phyloP scores from a whole-genome alignment of 2,113 vertebrate species.

The Phainopepla nitens region DNA sequence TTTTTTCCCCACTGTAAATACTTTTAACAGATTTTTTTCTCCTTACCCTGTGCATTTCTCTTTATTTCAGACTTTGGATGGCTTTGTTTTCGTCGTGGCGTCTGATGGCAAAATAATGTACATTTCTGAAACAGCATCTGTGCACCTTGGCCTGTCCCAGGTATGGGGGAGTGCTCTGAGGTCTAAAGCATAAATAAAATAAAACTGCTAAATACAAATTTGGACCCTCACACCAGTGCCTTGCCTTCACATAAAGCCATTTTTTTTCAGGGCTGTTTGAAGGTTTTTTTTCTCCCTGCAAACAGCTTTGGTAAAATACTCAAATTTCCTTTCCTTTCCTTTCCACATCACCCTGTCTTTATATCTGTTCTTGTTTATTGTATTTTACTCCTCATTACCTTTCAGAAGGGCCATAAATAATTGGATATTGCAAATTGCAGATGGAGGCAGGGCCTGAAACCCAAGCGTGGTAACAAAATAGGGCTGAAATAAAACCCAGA shows the following conservation, averaged over 20 bases:
- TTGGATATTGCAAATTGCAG: neutral
- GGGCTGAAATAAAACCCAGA: neutral
- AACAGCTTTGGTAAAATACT: neutral
- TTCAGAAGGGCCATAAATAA: constrained; percentile 13
- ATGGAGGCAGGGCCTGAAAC: neutral
- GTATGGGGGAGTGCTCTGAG: constrained; percentile 65
- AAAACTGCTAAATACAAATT: neutral
- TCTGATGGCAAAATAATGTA: constrained; percentile 98
- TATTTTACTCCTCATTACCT: constrained; percentile 50
- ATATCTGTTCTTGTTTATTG: constrained; percentile 20
- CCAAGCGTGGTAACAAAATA: neutral
- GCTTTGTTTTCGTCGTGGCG: constrained; percentile 93
- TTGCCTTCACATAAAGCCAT: neutral
- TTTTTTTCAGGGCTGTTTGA: neutral
- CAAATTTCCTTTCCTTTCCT: neutral
- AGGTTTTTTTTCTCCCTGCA: neutral
- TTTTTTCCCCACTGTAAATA: neutral
- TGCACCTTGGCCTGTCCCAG: constrained; percentile 94
- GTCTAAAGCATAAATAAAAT: fast-evolving
- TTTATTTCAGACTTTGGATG: constrained; percentile 86
- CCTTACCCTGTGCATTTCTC: neutral
- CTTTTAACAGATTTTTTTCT: neutral
- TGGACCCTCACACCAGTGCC: neutral
- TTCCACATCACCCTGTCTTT: neutral
- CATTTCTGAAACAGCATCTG: constrained; percentile 94